Base-by-base conservation (phyloP, 2,113 vertebrate species). In the Dasyprocta punctata region DNA sequence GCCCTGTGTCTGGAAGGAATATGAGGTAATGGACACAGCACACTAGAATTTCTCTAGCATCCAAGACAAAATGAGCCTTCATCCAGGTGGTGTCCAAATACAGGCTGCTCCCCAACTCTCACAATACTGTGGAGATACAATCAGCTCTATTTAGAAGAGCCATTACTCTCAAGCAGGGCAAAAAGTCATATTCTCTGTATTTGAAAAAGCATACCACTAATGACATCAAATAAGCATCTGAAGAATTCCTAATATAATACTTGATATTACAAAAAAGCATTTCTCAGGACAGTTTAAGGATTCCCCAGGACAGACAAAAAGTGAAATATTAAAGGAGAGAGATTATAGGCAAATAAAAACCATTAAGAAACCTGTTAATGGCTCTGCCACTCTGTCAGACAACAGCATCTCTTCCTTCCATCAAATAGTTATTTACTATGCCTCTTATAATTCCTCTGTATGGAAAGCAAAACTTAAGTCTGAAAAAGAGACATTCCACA, bases 21-120 rank as follows among this genome's bases (percentile, higher is more conserved):
- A 82, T 92, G 98, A 98, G 98, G 97, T 88, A 97, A 98, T 28
- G 38, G 94, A 96, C 96, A 71, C 96, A 26, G 95, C 0, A 26
- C 98, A 86, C 98, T 98, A 98, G 95, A 97, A 97, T 98, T 98
- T 98, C 98, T 98, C 98, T 92, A 96, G 93, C 98, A 93, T 97
- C 96, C 86, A 0, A 11, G 98, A 97, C 97, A 98, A 98, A 98
- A 91, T 0, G 1, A 73, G 93, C 95, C 96, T 98, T 98, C 93
- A 84, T 36, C 38, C 11, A 78, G 93, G 94, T 80, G 8, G 83
- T 93, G 4, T 33, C 97, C 93, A 67, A 95, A 94, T 86, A 92
- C 14, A 52, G 90, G 63, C 95, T 0, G 0, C 90, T 95, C 91
- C 89, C 94, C 88, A 82, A 94, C 95, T 97, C 97, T 95, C 90